Conservation (phyloP, 2,797 vertebrate species). For the Myotis pilosus region DNA sequence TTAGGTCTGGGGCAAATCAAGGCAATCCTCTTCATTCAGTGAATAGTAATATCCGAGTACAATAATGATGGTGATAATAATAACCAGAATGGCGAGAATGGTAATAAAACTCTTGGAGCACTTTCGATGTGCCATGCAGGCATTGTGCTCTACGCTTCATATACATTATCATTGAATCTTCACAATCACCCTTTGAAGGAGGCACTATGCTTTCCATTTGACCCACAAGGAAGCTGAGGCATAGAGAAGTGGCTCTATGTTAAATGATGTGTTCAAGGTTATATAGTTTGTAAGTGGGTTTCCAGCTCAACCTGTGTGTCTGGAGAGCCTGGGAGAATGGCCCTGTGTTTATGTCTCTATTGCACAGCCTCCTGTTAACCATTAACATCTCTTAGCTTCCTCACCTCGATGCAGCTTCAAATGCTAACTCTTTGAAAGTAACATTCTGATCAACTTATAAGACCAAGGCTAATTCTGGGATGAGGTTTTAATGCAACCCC, state of each 20-base stretch:
- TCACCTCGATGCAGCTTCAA: neutral
- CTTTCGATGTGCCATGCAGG: neutral
- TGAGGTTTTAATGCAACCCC: neutral
- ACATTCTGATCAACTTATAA: neutral
- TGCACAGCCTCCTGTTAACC: neutral
- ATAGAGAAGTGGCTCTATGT: neutral
- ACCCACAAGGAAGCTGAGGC: neutral
- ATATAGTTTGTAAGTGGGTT: neutral
- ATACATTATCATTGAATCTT: neutral
- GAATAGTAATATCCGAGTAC: neutral
- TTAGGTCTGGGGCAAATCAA: neutral
- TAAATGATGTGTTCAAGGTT: neutral
- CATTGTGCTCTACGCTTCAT: neutral
- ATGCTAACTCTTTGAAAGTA: neutral
- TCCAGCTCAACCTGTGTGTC: constrained; percentile 5
- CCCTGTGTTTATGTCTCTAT: neutral
- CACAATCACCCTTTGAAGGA: neutral
- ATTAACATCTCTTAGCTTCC: neutral
- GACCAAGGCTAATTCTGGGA: neutral
- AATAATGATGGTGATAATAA: neutral
- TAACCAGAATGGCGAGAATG: neutral
- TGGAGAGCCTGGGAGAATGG: neutral
- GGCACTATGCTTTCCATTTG: neutral
- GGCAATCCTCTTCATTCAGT: neutral
- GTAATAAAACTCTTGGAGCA: neutral